Evolutionary conservation across 2,113 vertebrate genomes (phyloP).

Genomic region (Daphoenositta chrysoptera): DNA sequence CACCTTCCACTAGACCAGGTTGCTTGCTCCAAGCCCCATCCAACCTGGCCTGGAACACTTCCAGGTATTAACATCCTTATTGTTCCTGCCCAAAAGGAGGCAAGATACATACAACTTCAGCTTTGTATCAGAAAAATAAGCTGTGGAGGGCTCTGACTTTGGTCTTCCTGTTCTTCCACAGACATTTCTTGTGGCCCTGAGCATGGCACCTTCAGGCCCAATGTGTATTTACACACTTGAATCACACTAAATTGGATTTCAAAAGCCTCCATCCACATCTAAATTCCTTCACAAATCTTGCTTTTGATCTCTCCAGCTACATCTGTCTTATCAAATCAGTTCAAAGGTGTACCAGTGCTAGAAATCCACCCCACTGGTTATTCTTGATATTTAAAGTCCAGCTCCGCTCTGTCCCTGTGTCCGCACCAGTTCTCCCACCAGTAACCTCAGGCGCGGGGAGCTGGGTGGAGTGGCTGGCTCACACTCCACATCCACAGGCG

Average conservation of each 20-base stretch:
- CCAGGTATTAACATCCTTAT: not conserved
- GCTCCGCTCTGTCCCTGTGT: fast-evolving
- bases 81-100: not conserved
- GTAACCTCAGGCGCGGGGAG: not conserved
- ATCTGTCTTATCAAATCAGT: not conserved
- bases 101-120: not conserved
- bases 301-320: not conserved
- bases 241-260: not conserved
- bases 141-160: not conserved
- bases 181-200: not conserved
- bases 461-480: not conserved
- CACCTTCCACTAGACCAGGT: not conserved
- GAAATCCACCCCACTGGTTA: not conserved
- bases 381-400: not conserved
- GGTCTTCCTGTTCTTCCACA: not conserved
- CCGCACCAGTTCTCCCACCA: not conserved
- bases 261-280: not conserved
- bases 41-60: not conserved
- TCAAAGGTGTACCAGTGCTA: not conserved
- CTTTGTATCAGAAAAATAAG: not conserved
- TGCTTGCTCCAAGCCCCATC: not conserved
- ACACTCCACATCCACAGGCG: not conserved
- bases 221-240: not conserved
- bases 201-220: not conserved
- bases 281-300: not conserved